A percentile compares a stretch with the other conserved stretches of the same genome.
These are phyloP conservation scores for Orussus abietinus DNA, from an alignment of 1,140 invertebrate genomes.

Conservation along the genomic window DNA sequence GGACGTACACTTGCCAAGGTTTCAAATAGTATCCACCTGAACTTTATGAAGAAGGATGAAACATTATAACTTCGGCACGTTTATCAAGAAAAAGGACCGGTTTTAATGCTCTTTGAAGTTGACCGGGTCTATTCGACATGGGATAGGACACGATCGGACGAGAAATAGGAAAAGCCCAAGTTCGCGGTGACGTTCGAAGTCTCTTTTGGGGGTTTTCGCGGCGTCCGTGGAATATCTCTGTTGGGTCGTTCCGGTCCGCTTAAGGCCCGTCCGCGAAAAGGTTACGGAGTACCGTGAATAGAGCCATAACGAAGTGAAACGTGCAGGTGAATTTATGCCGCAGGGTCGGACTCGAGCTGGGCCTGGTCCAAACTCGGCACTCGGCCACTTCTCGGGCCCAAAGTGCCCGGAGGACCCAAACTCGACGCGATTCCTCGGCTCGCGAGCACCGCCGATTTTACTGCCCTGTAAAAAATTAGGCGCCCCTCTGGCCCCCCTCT, in stretches of 20 bases:
- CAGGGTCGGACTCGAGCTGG: conserved; percentile 37
- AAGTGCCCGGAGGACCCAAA: background rate
- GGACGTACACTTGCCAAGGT: no score
- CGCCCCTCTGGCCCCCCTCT: background rate
- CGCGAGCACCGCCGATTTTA: background rate
- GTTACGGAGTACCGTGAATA: conserved; percentile 34
- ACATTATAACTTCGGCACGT: no score
- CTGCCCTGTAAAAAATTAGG: background rate
- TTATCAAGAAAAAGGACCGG: no score
- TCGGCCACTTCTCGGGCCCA: background rate
- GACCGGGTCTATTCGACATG: no score
- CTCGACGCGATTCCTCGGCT: background rate
- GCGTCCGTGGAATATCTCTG: background rate
- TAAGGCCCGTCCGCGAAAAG: background rate
- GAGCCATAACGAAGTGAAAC: conserved; percentile 45
- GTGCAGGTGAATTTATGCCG: conserved; percentile 45
- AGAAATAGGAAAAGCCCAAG: no score
- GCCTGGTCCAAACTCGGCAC: background rate
- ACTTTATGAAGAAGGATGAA: no score
- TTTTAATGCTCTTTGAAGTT: no score
- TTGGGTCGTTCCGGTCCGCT: background rate
- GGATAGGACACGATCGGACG: no score
- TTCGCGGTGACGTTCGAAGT: no score
- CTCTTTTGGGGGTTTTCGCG: conserved; percentile 8
- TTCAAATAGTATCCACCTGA: no score